These are phyloP conservation scores for Caenorhabditis sp. DNA, from an alignment of 2,888 invertebrate genomes.

Conservation along the genomic window DNA sequence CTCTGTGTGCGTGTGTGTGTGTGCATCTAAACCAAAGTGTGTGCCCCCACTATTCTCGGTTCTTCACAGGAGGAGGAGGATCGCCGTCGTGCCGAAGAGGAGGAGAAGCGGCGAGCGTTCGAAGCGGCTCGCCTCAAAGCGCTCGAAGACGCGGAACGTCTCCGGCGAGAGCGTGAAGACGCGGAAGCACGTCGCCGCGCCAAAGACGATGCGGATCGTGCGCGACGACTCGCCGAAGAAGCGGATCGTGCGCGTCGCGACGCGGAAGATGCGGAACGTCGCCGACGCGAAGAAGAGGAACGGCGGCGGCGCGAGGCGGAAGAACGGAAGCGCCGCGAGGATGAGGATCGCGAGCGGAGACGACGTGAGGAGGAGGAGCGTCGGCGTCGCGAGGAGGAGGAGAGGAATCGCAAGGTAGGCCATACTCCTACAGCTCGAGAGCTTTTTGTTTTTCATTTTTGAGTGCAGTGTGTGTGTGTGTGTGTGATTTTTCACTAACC, in stretches of 20 bases:
- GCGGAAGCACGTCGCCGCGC: conserved; percentile 76
- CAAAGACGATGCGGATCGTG: conserved; percentile 74
- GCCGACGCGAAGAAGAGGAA: conserved; percentile 72
- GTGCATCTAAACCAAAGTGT: too few species aligned
- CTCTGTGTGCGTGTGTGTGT: neutral
- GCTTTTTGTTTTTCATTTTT: conserved; percentile 7
- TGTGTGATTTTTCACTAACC: neutral
- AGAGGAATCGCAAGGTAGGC: conserved; percentile 51
- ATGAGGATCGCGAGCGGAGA: conserved; percentile 61
- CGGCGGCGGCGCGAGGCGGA: conserved; percentile 66
- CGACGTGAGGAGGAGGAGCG: conserved; percentile 48
- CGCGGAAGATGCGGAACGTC: conserved; percentile 76
- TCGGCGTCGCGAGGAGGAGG: conserved; percentile 61
- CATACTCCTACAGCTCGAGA: too few species aligned
- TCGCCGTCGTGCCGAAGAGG: conserved; percentile 76
- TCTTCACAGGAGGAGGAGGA: conserved; percentile 78
- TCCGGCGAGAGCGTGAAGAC: conserved; percentile 76
- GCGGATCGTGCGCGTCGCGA: conserved; percentile 69
- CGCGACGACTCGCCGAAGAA: conserved; percentile 73
- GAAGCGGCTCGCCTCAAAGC: conserved; percentile 79
- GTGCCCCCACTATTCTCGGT: conserved; percentile 52
- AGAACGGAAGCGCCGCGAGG: conserved; percentile 58
- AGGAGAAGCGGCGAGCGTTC: conserved; percentile 77
- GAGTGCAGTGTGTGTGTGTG: conserved; percentile 26
- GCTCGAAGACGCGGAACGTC: conserved; percentile 77